A percentile compares a stretch with the other conserved stretches of the same genome.
These are phyloP conservation scores for Alethe diademata DNA, from an alignment of 2,113 vertebrate species.

Conservation along the genomic window DNA sequence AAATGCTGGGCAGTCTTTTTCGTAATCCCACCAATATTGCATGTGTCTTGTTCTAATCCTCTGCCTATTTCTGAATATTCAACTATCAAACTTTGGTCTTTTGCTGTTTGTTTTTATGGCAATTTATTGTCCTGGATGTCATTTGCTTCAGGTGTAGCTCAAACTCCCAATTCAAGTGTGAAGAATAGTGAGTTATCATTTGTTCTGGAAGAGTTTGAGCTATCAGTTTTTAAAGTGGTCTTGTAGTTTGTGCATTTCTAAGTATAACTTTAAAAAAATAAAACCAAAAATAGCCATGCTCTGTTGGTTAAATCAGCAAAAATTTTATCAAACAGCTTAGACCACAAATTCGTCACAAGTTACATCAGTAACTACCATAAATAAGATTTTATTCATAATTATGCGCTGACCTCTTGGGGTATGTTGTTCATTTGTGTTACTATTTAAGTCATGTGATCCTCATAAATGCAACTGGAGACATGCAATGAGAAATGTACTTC, in stretches of 20 bases:
- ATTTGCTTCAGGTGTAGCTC: not conserved
- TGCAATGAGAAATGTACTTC: not conserved
- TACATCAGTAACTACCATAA: not conserved
- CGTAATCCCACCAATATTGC: constrained; percentile 14
- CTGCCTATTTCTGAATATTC: constrained; percentile 7
- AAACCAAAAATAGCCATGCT: not conserved
- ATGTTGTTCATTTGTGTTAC: not conserved
- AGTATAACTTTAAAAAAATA: not conserved
- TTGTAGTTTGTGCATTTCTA: not conserved
- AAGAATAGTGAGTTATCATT: not conserved
- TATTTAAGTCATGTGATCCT: not conserved
- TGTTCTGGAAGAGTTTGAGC: not conserved
- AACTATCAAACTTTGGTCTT: not conserved
- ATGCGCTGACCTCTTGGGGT: not conserved
- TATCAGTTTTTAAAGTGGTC: not conserved
- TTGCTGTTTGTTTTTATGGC: not conserved
- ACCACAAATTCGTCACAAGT: not conserved
- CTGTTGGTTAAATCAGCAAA: not conserved
- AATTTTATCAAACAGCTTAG: not conserved
- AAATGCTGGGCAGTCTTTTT: constrained; percentile 43
- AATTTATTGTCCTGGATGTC: not conserved
- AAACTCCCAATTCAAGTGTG: not conserved
- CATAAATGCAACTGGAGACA: not conserved
- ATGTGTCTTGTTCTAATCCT: constrained; percentile 33
- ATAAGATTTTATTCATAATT: not conserved